These are phyloP conservation scores for Antheraea mylitta DNA, from an alignment of 1,140 invertebrate species.

Conservation along the genomic window DNA sequence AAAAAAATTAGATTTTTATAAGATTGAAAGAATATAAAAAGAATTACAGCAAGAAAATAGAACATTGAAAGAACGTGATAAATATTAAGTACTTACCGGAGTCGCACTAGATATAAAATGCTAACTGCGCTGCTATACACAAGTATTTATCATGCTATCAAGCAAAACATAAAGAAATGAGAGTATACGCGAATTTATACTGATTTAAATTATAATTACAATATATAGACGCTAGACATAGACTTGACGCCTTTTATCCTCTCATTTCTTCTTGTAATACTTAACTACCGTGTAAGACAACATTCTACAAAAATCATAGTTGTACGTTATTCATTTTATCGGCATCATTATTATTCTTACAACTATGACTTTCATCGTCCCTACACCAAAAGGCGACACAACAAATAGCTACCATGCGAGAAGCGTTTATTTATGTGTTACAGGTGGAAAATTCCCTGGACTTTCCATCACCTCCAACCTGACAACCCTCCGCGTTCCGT, in stretches of 20 bases:
- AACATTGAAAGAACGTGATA: not conserved
- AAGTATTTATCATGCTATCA: not conserved
- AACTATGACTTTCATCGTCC: not conserved
- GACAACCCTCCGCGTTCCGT: constrained; percentile 22
- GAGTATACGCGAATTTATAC: not conserved
- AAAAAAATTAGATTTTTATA: not conserved
- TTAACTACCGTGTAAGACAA: not conserved
- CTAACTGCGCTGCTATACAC: not conserved
- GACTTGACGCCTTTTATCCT: not conserved
- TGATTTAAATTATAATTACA: not conserved
- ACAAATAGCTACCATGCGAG: not conserved
- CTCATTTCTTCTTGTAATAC: not conserved
- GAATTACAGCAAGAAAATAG: not conserved
- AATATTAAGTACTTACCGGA: not conserved
- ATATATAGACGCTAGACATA: not conserved
- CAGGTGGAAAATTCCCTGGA: not conserved
- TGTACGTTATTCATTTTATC: not conserved
- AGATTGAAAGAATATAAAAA: not conserved
- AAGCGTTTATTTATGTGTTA: not conserved
- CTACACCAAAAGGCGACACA: not conserved
- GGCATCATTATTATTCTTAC: not conserved
- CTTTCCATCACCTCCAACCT: constrained; percentile 11
- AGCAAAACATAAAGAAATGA: not conserved
- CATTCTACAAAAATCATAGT: not conserved
- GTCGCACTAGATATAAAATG: not conserved